Base-by-base conservation (phyloP, 2,888 invertebrate species). In the Rotaria macrura region DNA sequence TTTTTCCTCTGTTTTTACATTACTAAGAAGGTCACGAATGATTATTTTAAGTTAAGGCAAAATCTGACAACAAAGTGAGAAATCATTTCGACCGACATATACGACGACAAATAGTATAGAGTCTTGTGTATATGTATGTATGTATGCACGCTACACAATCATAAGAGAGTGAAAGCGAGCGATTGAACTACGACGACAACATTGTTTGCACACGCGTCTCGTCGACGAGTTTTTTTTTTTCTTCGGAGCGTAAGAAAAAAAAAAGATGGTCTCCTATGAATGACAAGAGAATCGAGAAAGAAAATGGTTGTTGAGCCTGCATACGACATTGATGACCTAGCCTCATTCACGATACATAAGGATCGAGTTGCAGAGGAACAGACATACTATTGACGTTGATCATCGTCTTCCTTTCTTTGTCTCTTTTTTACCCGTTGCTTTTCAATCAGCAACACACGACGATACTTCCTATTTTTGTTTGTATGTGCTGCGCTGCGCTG, bases 1-100 rank as follows among this genome's bases (percentile, higher is more conserved):
- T 34, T 65, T 23, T 23, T 9, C 14, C 17, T 49, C 14, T 17
- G 14, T 49, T 49, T 49, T 49, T 49, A 65, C 34, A 34, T 65
- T 65, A 65, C 65, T 65, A 65, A 65, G 65, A 38, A 65, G 65
- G 65, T 65, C 65, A 65, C 65, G n/a, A 65, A 65, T 65, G 65
- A 65, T 65, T 65, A 65, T 65, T 65, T 65, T 65, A 65, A 65
- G 65, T 34, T 65, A 65, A 65, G 65, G 38, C 65, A 65, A 65
- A 65, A 65, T 65, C 65, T 65, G 65, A 65, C 65, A 65, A 65
- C 65, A 65, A 65, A 65, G 65, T 65, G 65, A 65, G 65, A 65
- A 65, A 65, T 65, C 65, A 65, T 65, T 65, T 65, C 65, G 34
- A 34, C 65, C 65, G 65, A 65, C 65, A 65, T 65, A 65, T 34